Evolutionary conservation across 1,140 invertebrate genomes (phyloP), one percentile per base, ranked within the genome.

Genomic region (Drepana arcuata): DNA sequence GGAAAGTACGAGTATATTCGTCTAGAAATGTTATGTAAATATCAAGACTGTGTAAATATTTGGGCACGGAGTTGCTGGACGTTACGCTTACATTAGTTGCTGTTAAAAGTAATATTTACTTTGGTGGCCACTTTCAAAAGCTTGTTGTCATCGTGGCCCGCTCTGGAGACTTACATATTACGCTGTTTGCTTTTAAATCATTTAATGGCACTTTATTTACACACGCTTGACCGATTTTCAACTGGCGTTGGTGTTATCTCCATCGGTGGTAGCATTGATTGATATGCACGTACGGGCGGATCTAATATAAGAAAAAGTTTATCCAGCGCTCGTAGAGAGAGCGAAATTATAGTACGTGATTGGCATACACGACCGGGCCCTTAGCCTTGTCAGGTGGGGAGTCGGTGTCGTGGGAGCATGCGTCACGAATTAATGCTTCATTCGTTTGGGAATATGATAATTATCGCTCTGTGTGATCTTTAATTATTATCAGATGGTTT

Each of bases 11-110:
- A 57, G 59, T 64, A 49, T 35, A 48, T 33, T 37, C 46, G 56
- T 52, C 58, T 49, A 52, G 53, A 51, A 60, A 54, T 57, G 50
- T 58, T 58, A 48, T 49, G 56, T 69, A 69, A 69, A 69, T 69
- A 63, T 59, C 37, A 52, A 54, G 47, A 56, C 45, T 43, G 37
- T 31, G 41, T 61, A 65, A 66, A 71, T 55, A 63, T 68, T 71
- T 62, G 54, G 35, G 29, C 46, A 42, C 21, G 39, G 50, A 47
- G 57, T 49, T 62, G 48, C 49, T 46, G 57, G 52, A 58, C 52
- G 63, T 56, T 70, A 64, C 60, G 57, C 60, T 53, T 49, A 33
- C 45, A 33, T 49, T 45, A 41, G 41, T 40, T 41, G 41, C 45
- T 62, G 59, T 58, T 44, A 50, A 58, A 54, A 45, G 24, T 10